Evolutionary conservation across 2,113 vertebrate species (phyloP).

Genomic region (Vombatus ursinus): DNA sequence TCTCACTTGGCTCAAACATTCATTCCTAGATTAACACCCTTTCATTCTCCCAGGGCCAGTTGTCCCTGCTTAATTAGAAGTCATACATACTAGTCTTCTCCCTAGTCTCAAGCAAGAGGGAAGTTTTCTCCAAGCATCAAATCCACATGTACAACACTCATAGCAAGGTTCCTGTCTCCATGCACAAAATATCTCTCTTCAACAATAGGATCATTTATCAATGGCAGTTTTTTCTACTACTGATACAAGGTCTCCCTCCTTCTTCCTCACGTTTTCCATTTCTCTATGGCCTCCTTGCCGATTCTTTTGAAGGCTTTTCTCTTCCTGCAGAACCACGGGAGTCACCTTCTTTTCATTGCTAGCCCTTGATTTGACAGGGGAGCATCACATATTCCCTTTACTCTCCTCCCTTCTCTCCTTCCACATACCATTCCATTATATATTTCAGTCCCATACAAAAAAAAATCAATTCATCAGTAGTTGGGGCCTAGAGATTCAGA

Average conservation of each 20-base stretch:
- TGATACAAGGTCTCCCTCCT: not conserved
- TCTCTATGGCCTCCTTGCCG: not conserved
- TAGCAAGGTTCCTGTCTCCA: not conserved
- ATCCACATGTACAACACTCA: not conserved
- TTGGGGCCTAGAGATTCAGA: not conserved
- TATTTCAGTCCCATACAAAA: not conserved
- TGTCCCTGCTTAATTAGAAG: not conserved
- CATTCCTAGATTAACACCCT: not conserved
- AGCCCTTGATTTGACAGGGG: not conserved
- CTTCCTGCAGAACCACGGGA: not conserved
- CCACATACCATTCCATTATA: not conserved
- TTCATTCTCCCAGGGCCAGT: not conserved
- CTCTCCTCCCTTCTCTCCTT: not conserved
- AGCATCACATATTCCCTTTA: not conserved
- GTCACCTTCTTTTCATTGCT: not conserved
- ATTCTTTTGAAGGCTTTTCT: not conserved
- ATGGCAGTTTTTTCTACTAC: not conserved
- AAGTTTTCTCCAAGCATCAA: not conserved
- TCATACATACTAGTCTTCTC: not conserved
- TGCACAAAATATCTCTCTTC: not conserved
- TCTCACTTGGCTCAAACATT: not conserved
- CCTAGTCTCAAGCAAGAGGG: not conserved
- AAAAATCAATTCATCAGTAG: not conserved
- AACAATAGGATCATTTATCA: not conserved
- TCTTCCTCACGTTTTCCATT: not conserved